Percentiles rank a stretch among this genome's conserved stretches.
phyloP scores from a whole-genome alignment of 1,140 invertebrate species.

The Magallana gigas region DNA sequence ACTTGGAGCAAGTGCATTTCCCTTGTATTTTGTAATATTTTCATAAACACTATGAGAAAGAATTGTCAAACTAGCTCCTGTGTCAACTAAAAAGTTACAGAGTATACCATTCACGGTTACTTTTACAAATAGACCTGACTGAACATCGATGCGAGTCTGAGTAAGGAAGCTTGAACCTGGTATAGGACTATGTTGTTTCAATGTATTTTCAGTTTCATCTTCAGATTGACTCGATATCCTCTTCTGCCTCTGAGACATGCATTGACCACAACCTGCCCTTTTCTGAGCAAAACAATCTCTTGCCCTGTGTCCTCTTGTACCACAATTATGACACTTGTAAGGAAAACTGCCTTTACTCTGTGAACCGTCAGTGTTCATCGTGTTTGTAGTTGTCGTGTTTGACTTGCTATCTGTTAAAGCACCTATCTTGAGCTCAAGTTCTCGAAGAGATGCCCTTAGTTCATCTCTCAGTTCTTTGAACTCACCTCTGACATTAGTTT shows the following conservation, averaged over 20 bases:
- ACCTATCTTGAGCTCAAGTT: not conserved
- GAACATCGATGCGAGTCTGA: not conserved
- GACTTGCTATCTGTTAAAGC: not conserved
- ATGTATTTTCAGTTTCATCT: not conserved
- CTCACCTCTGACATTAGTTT: not conserved
- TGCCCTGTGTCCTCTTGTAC: conserved; percentile 16
- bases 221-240: not conserved
- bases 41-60: not conserved
- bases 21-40: not conserved
- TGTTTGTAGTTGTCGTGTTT: not conserved
- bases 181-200: not conserved
- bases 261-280: not conserved
- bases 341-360: not conserved
- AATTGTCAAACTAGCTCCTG: conserved; percentile 19
- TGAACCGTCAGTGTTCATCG: not conserved
- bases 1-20: not conserved
- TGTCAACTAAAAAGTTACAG: conserved; percentile 21
- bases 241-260: not conserved
- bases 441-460: not conserved
- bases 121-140: conserved; percentile 38
- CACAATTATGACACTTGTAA: conserved; percentile 21
- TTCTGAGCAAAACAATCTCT: not conserved
- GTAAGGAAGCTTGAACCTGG: not conserved
- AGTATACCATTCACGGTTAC: not conserved
- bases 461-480: not conserved